Evolutionary conservation across 2,113 vertebrate species (phyloP), one percentile per base, ranked within the genome.

Genomic region (Crotalus horridus): DNA sequence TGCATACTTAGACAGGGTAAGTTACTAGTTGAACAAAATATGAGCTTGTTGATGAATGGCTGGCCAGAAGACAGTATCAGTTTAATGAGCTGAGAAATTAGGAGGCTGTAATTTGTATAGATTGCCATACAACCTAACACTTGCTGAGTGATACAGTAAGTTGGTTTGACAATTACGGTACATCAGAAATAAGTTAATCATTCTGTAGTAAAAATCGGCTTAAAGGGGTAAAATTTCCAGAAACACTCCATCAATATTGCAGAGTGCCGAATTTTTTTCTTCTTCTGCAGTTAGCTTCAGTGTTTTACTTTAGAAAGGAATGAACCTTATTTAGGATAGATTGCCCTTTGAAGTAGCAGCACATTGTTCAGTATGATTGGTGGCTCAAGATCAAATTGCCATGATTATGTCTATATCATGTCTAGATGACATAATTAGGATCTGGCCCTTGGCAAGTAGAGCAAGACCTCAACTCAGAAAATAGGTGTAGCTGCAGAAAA

Each of bases 41-140:
- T 96, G 95, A 97, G 96, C 96, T 96, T 95, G 96, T 96, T 96
- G 96, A 97, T 95, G 95, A 97, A 97, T 97, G 95, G 94, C 94
- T 96, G 95, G 89, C 96, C 87, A 2, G 95, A 94, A 96, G 91
- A 94, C 95, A 96, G 96, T 96, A 96, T 97, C 96, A 96, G 95
- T 96, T 97, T 97, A 97, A 97, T 97, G 96, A 97, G 92, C 58
- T 95, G 93, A 96, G 94, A 94, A 95, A 91, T 94, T 96, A 93
- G 91, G 91, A 96, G 95, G 93, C 95, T 96, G 96, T 97, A 97
- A 96, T 97, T 97, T 97, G 97, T 97, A 96, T 94, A 97, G 97
- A 97, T 97, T 95, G 96, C 93, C 91, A 90, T 96, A 97, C 96
- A 97, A 97, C 95, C 97, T 97, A 97, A 97, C 97, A 96, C 95